Conservation (phyloP, 2,113 vertebrate species). For the Pelvicachromis taeniatus region DNA sequence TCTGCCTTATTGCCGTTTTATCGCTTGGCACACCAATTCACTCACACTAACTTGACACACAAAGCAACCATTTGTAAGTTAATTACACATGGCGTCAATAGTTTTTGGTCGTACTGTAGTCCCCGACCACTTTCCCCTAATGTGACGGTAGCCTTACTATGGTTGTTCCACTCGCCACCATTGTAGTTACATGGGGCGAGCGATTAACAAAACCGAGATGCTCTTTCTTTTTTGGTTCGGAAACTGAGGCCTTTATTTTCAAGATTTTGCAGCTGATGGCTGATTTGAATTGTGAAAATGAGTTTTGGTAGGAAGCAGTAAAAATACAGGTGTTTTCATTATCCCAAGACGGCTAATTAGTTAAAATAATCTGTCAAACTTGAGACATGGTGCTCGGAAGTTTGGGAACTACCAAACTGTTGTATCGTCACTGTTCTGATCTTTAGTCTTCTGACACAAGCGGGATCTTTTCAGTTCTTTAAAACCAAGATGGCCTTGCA, state of each 20-base stretch:
- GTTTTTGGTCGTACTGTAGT: neutral
- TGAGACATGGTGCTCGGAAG: no score
- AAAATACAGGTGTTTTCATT: neutral
- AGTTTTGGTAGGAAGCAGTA: neutral
- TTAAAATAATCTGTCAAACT: no score
- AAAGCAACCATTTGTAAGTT: neutral
- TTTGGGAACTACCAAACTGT: no score
- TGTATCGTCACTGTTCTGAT: neutral
- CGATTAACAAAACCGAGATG: neutral
- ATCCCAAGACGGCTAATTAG: neutral
- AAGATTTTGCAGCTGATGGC: neutral
- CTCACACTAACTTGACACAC: neutral
- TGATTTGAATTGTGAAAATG: neutral
- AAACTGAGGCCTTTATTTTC: neutral
- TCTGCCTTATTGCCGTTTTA: neutral
- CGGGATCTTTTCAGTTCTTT: neutral
- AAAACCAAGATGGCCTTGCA: conserved; percentile 12
- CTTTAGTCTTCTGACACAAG: neutral
- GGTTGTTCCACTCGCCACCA: neutral
- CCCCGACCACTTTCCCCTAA: neutral
- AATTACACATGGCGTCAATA: neutral
- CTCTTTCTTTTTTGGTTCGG: neutral
- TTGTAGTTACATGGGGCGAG: neutral
- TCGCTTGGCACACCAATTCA: neutral
- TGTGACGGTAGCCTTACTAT: neutral